Evolutionary conservation across 2,113 vertebrate species (phyloP).

Genomic region (Leucopsar rothschildi): DNA sequence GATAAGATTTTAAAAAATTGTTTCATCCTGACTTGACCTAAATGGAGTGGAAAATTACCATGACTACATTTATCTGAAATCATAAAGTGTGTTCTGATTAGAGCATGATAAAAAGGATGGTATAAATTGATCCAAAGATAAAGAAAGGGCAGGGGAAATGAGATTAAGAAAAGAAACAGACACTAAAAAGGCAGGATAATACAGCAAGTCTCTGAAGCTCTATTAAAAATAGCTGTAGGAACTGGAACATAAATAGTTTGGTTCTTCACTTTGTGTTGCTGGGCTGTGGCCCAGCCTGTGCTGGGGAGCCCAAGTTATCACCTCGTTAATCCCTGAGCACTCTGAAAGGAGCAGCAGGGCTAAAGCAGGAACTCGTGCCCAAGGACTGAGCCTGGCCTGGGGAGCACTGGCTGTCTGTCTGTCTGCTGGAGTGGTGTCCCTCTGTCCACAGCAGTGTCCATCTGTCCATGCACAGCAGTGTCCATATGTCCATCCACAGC

Average conservation of each 20-base stretch:
- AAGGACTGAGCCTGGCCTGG: neutral
- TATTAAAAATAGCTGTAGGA: constrained; percentile 47
- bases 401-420: accelerated
- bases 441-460: neutral
- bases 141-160: constrained; percentile 61
- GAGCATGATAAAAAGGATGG: constrained; percentile 53
- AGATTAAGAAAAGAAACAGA: constrained; percentile 51
- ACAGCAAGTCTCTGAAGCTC: constrained; percentile 1
- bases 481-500: neutral
- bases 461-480: neutral
- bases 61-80: constrained; percentile 63
- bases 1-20: constrained; percentile 14
- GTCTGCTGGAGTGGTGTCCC: neutral
- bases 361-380: neutral
- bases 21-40: constrained; percentile 65
- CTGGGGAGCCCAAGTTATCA: neutral
- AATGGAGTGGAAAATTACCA: constrained; percentile 68
- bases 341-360: neutral
- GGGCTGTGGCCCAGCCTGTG: neutral
- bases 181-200: constrained; percentile 2
- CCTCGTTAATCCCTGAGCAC: neutral
- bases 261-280: neutral
- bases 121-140: constrained; percentile 61
- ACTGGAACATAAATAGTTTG: constrained; percentile 31
- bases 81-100: constrained; percentile 58